These are phyloP conservation scores for Phalacrocorax carbo DNA, from an alignment of 2,113 vertebrate genomes.

Conservation along the genomic window DNA sequence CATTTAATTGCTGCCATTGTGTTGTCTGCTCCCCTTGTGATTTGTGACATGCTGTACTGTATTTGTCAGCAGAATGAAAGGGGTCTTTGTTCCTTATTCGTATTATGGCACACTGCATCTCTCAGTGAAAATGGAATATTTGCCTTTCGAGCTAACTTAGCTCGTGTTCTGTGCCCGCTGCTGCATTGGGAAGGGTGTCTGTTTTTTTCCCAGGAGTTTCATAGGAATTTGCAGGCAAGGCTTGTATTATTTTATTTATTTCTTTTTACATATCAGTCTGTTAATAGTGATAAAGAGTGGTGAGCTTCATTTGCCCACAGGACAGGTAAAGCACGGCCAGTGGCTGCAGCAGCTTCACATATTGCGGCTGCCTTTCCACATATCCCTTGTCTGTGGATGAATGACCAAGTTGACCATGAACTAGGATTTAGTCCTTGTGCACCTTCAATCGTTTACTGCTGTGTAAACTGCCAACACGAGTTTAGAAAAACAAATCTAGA, in stretches of 20 bases:
- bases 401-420: neutral
- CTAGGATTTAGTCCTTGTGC: neutral
- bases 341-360: neutral
- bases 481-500: neutral
- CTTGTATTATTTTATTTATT: neutral
- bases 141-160: constrained; percentile 27
- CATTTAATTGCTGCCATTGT: constrained; percentile 36
- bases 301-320: neutral
- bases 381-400: neutral
- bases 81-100: constrained; percentile 27
- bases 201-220: neutral
- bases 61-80: constrained; percentile 62
- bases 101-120: neutral
- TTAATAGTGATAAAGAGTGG: neutral
- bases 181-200: neutral
- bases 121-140: constrained; percentile 8
- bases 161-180: neutral
- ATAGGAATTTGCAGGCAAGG: neutral
- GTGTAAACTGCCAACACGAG: neutral
- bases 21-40: constrained; percentile 33
- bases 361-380: neutral
- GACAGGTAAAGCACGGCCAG: neutral
- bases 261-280: neutral
- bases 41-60: constrained; percentile 60
- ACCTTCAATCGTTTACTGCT: neutral